Conservation (phyloP, 2,888 invertebrate species). For the Autographa gamma region DNA sequence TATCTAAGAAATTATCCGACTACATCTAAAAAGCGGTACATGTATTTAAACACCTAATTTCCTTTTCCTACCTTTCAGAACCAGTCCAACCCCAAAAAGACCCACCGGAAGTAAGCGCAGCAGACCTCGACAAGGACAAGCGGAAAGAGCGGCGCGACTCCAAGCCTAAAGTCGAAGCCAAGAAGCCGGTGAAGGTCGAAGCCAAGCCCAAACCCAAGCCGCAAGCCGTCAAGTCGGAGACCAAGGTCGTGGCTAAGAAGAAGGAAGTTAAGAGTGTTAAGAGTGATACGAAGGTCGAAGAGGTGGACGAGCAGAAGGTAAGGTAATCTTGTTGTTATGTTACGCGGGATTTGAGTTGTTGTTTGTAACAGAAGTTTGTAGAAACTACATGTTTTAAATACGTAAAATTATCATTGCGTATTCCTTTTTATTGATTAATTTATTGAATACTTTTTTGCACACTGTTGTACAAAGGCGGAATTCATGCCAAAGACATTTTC, state of each 20-base stretch:
- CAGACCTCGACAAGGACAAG: slow-evolving; percentile 67
- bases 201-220: slow-evolving; percentile 47
- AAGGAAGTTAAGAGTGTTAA: slow-evolving; percentile 64
- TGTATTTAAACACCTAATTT: neutral
- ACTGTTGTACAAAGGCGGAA: too few relatives aligned
- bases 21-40: too few relatives aligned
- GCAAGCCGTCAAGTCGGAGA: slow-evolving; percentile 52
- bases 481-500: too few relatives aligned
- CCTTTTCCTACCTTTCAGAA: slow-evolving; percentile 64
- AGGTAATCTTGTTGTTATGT: slow-evolving; percentile 47
- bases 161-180: slow-evolving; percentile 49
- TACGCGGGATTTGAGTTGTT: neutral
- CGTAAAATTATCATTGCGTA: too few relatives aligned
- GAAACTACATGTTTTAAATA: too few relatives aligned
- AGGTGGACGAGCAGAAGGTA: slow-evolving; percentile 47
- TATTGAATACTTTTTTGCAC: too few relatives aligned
- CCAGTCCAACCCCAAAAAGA: slow-evolving; percentile 68
- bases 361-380: neutral
- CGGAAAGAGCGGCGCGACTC: slow-evolving; percentile 54
- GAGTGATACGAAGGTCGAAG: slow-evolving; percentile 67
- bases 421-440: too few relatives aligned
- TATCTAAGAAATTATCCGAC: too few relatives aligned
- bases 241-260: slow-evolving; percentile 64
- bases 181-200: slow-evolving; percentile 59
- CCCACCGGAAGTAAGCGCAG: slow-evolving; percentile 80